Base-by-base conservation (phyloP, 2,888 invertebrate genomes). In the Iphiclides podalirius region DNA sequence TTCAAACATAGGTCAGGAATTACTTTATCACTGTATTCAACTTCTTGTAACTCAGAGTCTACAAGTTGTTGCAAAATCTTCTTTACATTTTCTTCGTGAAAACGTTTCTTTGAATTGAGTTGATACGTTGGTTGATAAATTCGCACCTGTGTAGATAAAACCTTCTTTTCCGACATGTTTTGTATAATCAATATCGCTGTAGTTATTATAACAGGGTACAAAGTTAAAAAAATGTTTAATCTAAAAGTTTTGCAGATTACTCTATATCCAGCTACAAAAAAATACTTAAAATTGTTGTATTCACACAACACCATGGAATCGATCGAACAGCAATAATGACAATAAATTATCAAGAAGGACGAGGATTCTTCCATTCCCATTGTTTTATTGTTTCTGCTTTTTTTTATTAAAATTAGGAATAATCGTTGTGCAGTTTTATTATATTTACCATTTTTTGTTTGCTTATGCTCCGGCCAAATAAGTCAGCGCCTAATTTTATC, bases 41-140 rank as follows among this genome's bases (percentile, higher is more conserved):
- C 76, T 55, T 91, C 91, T 48, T 90, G 90, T 36, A 94, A 70
- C 53, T 91, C 91, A 15, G 90, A 84, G 15, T 88, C 84, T 60
- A 94, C 79, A 2, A 92, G 84, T 17, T 85, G 81, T 61, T 90
- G 82, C 7, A 94, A 73, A 44, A 93, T 89, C 64, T 86, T 90
- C 60, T 91, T 80, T 1, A 93, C 92, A 43, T 81, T 82, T 63
- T 93, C 92, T 7, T 78, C 72, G 60, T 90, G 90, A 66, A 94
- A 94, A 1, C 89, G 90, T 58, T 90, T 91, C 49, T 90, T 89
- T 0, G 94, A 82, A 50, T 92, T 90, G 33, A 94, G 67, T 60
- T 91, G 91, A 67, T 92, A 94, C 0, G 92, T 91, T 46, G 94
- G 94, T 72, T 91, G 90, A 66, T 89, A 92, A 13, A 64, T 79